A percentile compares a stretch with the other conserved stretches of the same genome.
These are phyloP conservation scores for Nesoenas mayeri DNA, from an alignment of 2,113 vertebrate genomes.

Conservation along the genomic window DNA sequence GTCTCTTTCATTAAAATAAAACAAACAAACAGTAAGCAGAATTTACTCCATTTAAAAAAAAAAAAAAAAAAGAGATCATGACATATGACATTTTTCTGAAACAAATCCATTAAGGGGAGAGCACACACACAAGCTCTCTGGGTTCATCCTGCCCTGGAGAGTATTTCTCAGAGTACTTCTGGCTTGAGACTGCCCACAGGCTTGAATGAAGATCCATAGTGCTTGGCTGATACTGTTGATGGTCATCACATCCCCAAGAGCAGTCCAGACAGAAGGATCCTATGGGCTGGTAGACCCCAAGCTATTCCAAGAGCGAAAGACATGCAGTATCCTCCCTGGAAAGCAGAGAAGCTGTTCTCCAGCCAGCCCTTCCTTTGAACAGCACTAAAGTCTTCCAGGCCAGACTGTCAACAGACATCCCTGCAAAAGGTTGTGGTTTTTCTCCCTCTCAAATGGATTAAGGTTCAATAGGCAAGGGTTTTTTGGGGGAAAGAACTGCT, in stretches of 20 bases:
- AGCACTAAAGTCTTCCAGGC: background rate
- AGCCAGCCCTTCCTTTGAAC: background rate
- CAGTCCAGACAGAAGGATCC: background rate
- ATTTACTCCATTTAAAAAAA: background rate
- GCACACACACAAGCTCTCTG: background rate
- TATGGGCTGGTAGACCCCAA: background rate
- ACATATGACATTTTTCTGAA: background rate
- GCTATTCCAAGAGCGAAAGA: background rate
- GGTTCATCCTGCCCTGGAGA: background rate
- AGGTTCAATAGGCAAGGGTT: background rate
- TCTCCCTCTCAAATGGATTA: background rate
- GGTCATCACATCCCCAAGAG: background rate
- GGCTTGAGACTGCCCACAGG: background rate
- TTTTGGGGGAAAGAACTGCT: background rate
- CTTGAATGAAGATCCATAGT: background rate
- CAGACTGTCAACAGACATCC: background rate
- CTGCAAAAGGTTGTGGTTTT: background rate
- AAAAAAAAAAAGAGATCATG: no score
- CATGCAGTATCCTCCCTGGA: background rate
- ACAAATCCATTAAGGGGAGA: background rate
- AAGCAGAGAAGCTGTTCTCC: background rate
- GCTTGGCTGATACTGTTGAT: background rate
- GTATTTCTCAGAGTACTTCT: background rate
- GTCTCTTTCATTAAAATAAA: background rate
- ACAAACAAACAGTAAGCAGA: background rate